phyloP scores from a whole-genome alignment of 2,113 vertebrate species.

The Motacilla tschutschensis region DNA sequence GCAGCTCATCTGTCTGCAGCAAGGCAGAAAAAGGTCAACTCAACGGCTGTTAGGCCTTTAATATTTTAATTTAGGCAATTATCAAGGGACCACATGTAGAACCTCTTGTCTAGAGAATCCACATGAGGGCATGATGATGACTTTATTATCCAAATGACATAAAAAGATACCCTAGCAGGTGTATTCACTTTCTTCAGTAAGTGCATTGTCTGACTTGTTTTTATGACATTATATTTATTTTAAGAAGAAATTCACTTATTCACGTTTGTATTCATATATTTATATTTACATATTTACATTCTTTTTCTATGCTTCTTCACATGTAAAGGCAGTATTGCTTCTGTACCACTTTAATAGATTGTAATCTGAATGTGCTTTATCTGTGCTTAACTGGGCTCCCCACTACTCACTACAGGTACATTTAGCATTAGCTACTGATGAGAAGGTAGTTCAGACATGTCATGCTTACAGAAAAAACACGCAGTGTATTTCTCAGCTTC shows the following conservation, averaged over 20 bases:
- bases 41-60: conserved; percentile 77
- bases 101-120: conserved; percentile 77
- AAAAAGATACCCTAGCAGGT: conserved; percentile 64
- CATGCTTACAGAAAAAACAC: background rate
- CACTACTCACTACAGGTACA: background rate
- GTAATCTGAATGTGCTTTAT: background rate
- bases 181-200: conserved; percentile 34
- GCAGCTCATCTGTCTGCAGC: conserved; percentile 76
- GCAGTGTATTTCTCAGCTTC: background rate
- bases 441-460: background rate
- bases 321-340: background rate
- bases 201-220: conserved; percentile 13
- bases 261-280: background rate
- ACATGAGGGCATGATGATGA: conserved; percentile 75
- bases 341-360: background rate
- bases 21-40: conserved; percentile 77
- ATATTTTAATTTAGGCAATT: conserved; percentile 83
- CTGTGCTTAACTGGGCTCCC: background rate
- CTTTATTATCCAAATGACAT: conserved; percentile 79
- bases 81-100: conserved; percentile 78
- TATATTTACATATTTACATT: background rate
- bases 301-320: background rate
- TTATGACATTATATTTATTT: conserved; percentile 18
- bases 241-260: background rate
- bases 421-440: background rate